A percentile compares a stretch with the other conserved stretches of the same genome.
Evolutionary conservation across 2,113 vertebrate genomes (phyloP).

Genomic region (Oenanthe oenanthe): DNA sequence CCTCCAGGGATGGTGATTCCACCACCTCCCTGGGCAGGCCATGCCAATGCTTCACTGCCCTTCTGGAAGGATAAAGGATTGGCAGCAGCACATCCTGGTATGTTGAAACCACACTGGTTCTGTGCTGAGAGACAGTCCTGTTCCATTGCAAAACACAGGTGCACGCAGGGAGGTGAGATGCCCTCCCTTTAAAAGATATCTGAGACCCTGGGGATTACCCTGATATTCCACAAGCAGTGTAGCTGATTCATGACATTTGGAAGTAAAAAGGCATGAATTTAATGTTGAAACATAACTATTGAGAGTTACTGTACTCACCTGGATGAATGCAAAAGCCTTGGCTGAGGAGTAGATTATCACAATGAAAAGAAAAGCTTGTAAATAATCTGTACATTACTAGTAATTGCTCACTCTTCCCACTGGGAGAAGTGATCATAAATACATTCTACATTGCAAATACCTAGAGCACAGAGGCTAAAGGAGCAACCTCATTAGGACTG

Average conservation of each 20-base stretch:
- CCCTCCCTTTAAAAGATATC: neutral
- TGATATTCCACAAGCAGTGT: neutral
- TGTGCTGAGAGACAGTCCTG: neutral
- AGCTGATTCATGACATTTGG: neutral
- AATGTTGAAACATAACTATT: neutral
- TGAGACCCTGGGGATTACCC: fast-evolving
- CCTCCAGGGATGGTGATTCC: neutral
- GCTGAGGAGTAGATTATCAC: neutral
- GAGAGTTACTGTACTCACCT: neutral
- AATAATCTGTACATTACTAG: neutral
- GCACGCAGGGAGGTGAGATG: neutral
- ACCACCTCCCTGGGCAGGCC: neutral
- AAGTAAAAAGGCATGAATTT: neutral
- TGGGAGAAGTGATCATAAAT: neutral
- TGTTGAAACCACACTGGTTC: neutral
- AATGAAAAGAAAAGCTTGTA: neutral
- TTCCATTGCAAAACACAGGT: neutral
- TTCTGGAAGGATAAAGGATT: neutral
- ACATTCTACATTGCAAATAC: neutral
- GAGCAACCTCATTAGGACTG: neutral
- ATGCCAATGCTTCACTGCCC: neutral
- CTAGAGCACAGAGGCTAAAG: neutral
- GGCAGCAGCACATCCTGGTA: neutral
- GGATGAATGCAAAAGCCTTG: neutral
- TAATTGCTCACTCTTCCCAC: neutral